These are phyloP conservation scores for Gymnocephalus cernua DNA, from an alignment of 2,113 vertebrate species.

Conservation along the genomic window DNA sequence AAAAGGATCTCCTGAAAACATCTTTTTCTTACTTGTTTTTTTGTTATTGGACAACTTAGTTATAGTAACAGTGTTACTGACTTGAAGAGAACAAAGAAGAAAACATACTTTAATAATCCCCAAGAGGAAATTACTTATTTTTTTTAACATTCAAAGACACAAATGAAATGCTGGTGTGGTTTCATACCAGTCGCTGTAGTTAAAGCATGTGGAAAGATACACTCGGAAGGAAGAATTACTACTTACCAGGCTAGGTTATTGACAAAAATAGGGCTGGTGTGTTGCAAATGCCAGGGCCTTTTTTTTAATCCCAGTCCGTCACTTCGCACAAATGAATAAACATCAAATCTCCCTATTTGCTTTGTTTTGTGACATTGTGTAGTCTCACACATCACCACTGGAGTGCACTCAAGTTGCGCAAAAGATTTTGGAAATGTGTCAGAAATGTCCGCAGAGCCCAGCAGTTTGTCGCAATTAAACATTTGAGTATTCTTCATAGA, in stretches of 20 bases:
- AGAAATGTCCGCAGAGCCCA: neutral
- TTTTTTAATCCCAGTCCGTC: no score
- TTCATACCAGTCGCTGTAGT: neutral
- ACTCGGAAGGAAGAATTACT: no score
- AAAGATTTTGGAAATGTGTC: neutral
- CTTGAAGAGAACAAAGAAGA: neutral
- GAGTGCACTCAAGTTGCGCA: slow-evolving; percentile 56
- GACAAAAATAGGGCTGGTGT: no score
- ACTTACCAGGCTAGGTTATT: no score
- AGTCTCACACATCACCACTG: slow-evolving; percentile 48
- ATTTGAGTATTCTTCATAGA: neutral
- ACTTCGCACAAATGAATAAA: neutral
- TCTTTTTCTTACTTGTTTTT: neutral
- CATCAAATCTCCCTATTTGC: neutral
- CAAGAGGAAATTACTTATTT: no score
- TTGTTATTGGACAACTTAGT: neutral
- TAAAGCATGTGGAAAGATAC: no score
- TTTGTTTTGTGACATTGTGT: slow-evolving; percentile 4
- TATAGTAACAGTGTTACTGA: neutral
- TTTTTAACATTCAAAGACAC: no score
- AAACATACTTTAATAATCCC: no score
- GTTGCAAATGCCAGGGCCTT: no score
- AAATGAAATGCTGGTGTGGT: neutral
- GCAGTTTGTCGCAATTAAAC: neutral
- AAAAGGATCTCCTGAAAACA: neutral